phyloP scores from a whole-genome alignment of 2,113 vertebrate species.

The Corythornis vintsioides region DNA sequence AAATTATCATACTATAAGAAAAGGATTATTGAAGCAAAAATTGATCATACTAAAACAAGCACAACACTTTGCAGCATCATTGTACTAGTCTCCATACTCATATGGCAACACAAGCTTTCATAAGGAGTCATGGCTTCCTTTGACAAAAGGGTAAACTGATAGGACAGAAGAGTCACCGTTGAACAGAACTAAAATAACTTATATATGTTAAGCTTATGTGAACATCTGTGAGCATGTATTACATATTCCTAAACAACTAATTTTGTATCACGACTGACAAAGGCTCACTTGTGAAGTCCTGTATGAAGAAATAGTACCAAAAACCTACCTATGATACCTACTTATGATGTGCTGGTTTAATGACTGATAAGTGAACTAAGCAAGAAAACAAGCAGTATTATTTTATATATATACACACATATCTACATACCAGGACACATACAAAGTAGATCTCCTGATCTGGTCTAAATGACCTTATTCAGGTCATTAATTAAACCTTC shows the following conservation, averaged over 20 bases:
- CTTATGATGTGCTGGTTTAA: not conserved
- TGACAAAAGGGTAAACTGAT: not conserved
- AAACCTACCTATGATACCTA: not conserved
- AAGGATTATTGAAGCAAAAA: not conserved
- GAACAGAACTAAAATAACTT: not conserved
- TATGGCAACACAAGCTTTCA: not conserved
- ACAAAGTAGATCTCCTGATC: not conserved
- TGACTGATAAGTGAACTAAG: not conserved
- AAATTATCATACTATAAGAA: not conserved
- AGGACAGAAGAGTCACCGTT: not conserved
- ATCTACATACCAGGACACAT: not conserved
- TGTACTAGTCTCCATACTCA: not conserved
- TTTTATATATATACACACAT: rapidly evolving
- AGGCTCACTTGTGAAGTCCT: not conserved
- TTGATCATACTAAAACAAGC: not conserved
- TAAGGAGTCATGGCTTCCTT: not conserved
- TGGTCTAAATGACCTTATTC: not conserved
- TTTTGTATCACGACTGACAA: not conserved
- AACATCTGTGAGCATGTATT: not conserved
- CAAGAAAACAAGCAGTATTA: not conserved
- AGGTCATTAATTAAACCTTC: not conserved
- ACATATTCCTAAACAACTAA: not conserved
- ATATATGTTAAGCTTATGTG: not conserved
- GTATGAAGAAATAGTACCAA: not conserved
- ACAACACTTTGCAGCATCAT: not conserved